Evolutionary conservation across 2,888 invertebrate species (phyloP).

Genomic region (Drosophila subquinaria): DNA sequence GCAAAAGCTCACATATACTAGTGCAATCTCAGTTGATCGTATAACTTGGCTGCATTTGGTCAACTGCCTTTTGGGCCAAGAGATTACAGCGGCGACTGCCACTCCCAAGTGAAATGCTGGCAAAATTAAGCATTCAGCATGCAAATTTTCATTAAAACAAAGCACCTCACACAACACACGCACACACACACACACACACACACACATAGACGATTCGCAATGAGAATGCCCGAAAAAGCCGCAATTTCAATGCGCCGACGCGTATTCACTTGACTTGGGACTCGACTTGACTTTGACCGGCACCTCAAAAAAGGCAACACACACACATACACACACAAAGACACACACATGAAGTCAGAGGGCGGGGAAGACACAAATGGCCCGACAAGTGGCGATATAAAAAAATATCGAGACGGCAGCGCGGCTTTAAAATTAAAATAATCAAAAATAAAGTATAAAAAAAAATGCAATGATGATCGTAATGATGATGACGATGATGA

Average conservation of each 20-base stretch:
- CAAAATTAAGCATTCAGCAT: slow-evolving; percentile 76
- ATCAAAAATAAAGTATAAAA: slow-evolving; percentile 73
- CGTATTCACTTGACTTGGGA: slow-evolving; percentile 39
- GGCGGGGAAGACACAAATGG: slow-evolving; percentile 49
- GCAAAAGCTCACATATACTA: slow-evolving; percentile 33
- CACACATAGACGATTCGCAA: slow-evolving; percentile 1
- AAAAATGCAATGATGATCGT: slow-evolving; percentile 47
- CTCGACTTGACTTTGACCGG: slow-evolving; percentile 69
- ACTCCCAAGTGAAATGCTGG: slow-evolving; percentile 47
- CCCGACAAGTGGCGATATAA: slow-evolving; percentile 70
- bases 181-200: background rate
- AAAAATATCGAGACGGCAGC: slow-evolving; percentile 54
- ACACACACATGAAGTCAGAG: background rate
- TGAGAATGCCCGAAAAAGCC: slow-evolving; percentile 45
- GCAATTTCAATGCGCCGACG: slow-evolving; percentile 55
- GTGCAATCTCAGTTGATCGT: slow-evolving; percentile 3
- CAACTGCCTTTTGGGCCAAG: background rate
- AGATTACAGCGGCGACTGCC: slow-evolving; percentile 26
- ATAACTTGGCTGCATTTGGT: slow-evolving; percentile 11
- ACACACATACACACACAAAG: slow-evolving; percentile 13
- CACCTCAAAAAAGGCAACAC: slow-evolving; percentile 64
- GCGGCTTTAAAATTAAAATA: slow-evolving; percentile 79
- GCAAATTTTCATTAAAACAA: slow-evolving; percentile 75
- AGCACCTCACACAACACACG: slow-evolving; percentile 40
- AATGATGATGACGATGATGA: slow-evolving; percentile 43